Conservation (phyloP, 2,888 invertebrate genomes). For the Dendrolimus houi region DNA sequence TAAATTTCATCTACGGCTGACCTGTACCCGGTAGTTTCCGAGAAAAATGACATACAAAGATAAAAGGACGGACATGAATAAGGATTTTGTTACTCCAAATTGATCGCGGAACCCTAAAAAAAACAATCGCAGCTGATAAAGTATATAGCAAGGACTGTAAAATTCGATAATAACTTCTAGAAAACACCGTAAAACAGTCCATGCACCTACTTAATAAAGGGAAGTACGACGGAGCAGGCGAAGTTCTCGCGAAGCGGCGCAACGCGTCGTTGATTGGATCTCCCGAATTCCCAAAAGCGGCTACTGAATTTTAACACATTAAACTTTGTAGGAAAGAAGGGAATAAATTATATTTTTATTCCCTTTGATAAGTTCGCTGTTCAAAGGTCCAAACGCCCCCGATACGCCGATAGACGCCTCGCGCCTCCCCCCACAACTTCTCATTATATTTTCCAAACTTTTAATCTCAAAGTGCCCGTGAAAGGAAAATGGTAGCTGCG, state of each 20-base stretch:
- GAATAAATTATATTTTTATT: not conserved
- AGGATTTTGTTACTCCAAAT: too few relatives aligned
- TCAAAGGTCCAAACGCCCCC: constrained; percentile 22
- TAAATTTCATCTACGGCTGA: too few relatives aligned
- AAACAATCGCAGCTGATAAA: too few relatives aligned
- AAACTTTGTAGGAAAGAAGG: not conserved
- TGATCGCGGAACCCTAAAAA: too few relatives aligned
- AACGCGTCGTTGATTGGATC: not conserved
- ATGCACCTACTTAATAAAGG: not conserved
- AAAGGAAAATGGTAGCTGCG: constrained; percentile 66
- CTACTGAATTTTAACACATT: not conserved
- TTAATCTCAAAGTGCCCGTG: constrained; percentile 76
- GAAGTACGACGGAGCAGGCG: not conserved
- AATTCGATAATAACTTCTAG: not conserved
- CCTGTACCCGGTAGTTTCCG: too few relatives aligned
- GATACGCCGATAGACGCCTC: constrained; percentile 38
- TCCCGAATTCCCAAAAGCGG: not conserved
- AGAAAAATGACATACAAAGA: too few relatives aligned
- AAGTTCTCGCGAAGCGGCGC: not conserved
- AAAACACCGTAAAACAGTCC: not conserved
- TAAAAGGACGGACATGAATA: too few relatives aligned
- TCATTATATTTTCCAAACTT: constrained; percentile 72
- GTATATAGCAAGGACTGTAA: not conserved
- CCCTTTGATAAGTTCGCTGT: not conserved
- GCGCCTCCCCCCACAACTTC: constrained; percentile 41